Evolutionary conservation across 2,888 invertebrate species (phyloP).

Genomic region (Pterostichus madidus): DNA sequence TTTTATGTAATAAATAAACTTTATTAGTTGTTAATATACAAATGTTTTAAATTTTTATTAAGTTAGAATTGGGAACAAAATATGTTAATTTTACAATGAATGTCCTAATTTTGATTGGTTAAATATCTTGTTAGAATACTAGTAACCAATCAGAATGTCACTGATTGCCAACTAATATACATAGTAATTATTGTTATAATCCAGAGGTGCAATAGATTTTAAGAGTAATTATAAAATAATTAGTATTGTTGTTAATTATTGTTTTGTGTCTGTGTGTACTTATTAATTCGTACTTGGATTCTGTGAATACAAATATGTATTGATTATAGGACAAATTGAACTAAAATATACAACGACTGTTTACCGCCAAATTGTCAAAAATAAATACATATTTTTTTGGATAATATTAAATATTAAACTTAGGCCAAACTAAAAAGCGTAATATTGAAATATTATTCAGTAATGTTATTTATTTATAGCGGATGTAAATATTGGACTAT

Average conservation of each 20-base stretch:
- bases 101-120: constrained; percentile 20
- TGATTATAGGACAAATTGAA: neutral
- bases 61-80: constrained; percentile 31
- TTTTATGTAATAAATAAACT: too few relatives aligned
- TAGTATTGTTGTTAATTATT: neutral
- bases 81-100: constrained; percentile 19
- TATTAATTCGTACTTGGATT: neutral
- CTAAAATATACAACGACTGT: neutral
- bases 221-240: constrained; percentile 9
- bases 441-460: too few relatives aligned
- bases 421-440: neutral
- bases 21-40: too few relatives aligned
- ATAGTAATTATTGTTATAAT: constrained; percentile 38
- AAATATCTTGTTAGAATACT: neutral
- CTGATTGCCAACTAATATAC: constrained; percentile 28
- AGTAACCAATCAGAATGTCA: constrained; percentile 16
- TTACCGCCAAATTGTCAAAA: too few relatives aligned
- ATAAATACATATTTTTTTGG: neutral
- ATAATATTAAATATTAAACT: constrained; percentile 8
- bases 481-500: neutral
- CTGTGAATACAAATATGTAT: neutral
- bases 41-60: too few relatives aligned
- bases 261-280: constrained; percentile 37
- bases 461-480: neutral
- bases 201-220: constrained; percentile 42